Percentiles rank a stretch among this genome's conserved stretches.
Evolutionary conservation across 2,888 invertebrate genomes (phyloP).

Genomic region (Parasteatoda lunata): DNA sequence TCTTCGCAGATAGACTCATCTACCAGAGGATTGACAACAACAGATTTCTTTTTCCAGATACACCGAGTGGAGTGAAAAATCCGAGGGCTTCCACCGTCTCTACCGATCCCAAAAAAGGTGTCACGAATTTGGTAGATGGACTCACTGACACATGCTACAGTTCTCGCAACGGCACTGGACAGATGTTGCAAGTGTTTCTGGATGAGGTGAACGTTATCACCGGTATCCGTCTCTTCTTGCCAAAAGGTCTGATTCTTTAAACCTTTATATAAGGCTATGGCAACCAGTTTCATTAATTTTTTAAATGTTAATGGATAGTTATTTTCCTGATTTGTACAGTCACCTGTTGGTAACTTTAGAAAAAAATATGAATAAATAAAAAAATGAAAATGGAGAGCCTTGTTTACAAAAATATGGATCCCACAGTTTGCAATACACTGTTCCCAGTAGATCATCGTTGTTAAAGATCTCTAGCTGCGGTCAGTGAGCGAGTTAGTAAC

Average conservation of each 20-base stretch:
- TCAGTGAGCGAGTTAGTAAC: too few species aligned
- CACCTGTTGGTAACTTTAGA: too few species aligned
- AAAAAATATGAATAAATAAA: too few species aligned
- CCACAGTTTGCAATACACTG: too few species aligned
- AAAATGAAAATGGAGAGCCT: too few species aligned
- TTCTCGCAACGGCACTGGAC: neutral
- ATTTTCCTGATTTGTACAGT: neutral
- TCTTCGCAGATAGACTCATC: too few species aligned
- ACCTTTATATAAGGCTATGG: neutral
- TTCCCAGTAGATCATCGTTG: too few species aligned
- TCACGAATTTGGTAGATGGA: neutral
- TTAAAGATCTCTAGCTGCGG: too few species aligned
- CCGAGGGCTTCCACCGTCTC: neutral
- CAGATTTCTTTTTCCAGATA: neutral
- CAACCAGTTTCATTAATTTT: neutral
- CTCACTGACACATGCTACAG: constrained; percentile 11
- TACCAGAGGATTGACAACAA: too few species aligned
- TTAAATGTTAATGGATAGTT: neutral
- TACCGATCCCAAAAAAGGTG: neutral
- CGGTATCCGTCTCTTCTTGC: constrained; percentile 3
- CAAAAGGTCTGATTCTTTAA: neutral
- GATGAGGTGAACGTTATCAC: neutral
- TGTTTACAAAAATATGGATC: too few species aligned
- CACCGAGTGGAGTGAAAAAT: neutral
- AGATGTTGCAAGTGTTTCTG: constrained; percentile 12